Percentiles rank a stretch among this genome's conserved stretches.
Evolutionary conservation across 2,797 vertebrate species (phyloP).

Genomic region (Strix occidentalis): DNA sequence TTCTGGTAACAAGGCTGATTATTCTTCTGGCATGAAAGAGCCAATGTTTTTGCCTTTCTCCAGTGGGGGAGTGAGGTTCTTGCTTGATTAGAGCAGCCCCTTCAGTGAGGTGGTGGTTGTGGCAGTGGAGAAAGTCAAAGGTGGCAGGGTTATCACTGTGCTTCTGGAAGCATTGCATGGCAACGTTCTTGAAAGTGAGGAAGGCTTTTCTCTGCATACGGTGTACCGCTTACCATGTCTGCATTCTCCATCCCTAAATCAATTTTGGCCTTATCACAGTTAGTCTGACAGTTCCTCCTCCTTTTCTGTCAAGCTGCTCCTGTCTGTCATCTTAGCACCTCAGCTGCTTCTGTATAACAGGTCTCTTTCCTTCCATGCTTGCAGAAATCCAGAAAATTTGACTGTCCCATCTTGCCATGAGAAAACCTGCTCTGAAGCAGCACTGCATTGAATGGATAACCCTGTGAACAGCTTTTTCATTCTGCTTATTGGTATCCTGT

Average conservation of each 20-base stretch:
- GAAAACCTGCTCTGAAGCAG: constrained; percentile 15
- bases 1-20: background rate
- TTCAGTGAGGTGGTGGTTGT: background rate
- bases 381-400: constrained; percentile 16
- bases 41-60: background rate
- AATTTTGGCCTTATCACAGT: constrained; percentile 20
- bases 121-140: background rate
- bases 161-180: background rate
- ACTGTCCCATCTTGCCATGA: constrained; percentile 11
- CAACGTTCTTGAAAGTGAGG: background rate
- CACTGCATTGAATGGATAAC: background rate
- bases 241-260: background rate
- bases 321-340: constrained; percentile 52
- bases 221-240: background rate
- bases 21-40: background rate
- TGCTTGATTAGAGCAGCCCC: background rate
- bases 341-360: constrained; percentile 60
- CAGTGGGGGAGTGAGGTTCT: background rate
- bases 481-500: background rate
- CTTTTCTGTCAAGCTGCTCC: constrained; percentile 40
- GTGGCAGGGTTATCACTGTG: background rate
- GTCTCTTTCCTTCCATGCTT: constrained; percentile 29
- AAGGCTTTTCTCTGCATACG: background rate
- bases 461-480: constrained; percentile 26
- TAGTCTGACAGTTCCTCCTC: constrained; percentile 53